Base-by-base conservation (phyloP, 1,140 invertebrate genomes). In the Drosophila mayri region DNA sequence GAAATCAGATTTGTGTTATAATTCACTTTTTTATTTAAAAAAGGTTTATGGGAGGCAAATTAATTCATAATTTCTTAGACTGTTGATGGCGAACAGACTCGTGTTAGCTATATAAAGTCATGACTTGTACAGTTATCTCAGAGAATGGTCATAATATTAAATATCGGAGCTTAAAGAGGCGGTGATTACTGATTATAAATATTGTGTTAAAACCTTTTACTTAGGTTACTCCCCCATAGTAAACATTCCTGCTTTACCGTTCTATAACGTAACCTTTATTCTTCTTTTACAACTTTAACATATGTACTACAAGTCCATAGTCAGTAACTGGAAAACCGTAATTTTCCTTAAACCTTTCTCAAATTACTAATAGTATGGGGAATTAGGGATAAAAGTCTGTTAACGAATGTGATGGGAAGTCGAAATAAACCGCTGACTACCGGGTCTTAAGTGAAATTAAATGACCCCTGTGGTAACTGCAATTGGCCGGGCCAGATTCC, bases 401-500 rank as follows among this genome's bases (percentile, higher is more conserved):
- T 59, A 49, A 43, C 37, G 28, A 49, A 71, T 58, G 41, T 72
- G 50, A 60, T 60, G 14, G 52, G 30, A 55, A 71, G 37, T n/a
- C 37, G 28, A 28, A 49, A 68, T 49, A 58, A 44, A 71, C n/a
- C 28, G 32, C 14, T 9, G 57, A 46, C 55, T 61, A 65, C 63
- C 41, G 63, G 30, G 16, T 9, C 54, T 25, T 28, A 6, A 22
- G 37, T 41, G 44, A 67, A 68, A 66, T 41, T 46, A 25, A 41
- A 32, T 74, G 71, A 76, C 74, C 55, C 30, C 22, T 57, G 5
- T 18, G 63, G 38, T 35, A 55, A 68, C 28, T 68, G 74, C 64
- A 77, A 77, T 68, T 68, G 72, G 38, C 46, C 22, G 22, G 65
- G 37, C 25, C 44, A 70, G 74, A 77, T 68, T 76, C 37, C 63